phyloP scores from a whole-genome alignment of 64 coral and sea anemone species.

The Anthopleura sola region DNA sequence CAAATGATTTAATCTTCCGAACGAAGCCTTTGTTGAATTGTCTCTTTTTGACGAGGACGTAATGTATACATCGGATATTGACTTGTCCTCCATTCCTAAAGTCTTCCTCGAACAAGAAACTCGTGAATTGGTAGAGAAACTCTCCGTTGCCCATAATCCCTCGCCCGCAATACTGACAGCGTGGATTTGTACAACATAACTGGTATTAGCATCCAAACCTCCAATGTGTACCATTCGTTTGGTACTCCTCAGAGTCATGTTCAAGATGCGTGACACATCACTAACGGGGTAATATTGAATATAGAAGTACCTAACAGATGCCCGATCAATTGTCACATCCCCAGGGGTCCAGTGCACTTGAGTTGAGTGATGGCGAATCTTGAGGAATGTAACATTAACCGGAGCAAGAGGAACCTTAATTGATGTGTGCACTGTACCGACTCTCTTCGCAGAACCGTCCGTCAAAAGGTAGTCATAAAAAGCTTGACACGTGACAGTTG shows the following conservation, averaged over 20 bases:
- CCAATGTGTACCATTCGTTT: neutral
- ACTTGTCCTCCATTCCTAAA: neutral
- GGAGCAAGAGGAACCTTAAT: neutral
- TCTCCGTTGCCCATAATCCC: neutral
- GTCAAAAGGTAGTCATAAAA: neutral
- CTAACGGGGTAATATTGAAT: neutral
- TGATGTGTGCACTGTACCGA: neutral
- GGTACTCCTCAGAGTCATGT: neutral
- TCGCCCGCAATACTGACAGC: conserved; percentile 8
- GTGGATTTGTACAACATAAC: neutral
- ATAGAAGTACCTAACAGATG: neutral
- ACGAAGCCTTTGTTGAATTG: neutral
- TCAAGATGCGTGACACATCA: neutral
- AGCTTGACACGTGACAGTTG: neutral
- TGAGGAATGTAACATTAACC: neutral
- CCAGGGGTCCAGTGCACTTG: neutral
- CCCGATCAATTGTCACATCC: neutral
- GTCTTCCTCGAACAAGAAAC: neutral
- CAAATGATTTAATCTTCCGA: neutral
- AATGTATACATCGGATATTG: neutral
- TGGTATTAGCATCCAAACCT: neutral
- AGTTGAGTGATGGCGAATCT: neutral
- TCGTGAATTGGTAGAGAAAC: neutral
- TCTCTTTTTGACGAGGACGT: neutral
- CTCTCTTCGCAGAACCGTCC: neutral